A percentile compares a stretch with the other conserved stretches of the same genome.
phyloP scores from a whole-genome alignment of 2,797 vertebrate genomes.

The Neoniphon sammara region DNA sequence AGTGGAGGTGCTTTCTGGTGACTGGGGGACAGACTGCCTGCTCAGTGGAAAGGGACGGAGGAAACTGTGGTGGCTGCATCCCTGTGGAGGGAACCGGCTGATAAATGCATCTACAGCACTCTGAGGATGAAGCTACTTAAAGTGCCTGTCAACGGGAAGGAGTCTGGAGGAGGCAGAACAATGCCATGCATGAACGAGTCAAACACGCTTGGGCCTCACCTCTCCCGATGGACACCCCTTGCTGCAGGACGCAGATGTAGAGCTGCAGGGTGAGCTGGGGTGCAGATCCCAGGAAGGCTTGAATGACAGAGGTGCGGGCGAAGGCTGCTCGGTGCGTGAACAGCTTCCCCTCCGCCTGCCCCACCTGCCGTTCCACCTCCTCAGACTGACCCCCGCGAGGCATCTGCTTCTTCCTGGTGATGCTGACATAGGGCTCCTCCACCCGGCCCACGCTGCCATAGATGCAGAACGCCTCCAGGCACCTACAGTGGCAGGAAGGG shows the following conservation, averaged over 20 bases:
- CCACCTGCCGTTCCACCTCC: constrained; percentile 95
- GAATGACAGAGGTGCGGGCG: constrained; percentile 94
- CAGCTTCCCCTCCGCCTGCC: constrained; percentile 95
- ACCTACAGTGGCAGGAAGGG: constrained; percentile 81
- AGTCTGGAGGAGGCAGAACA: neutral
- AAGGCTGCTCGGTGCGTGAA: constrained; percentile 94
- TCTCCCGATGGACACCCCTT: constrained; percentile 86
- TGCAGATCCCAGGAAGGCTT: constrained; percentile 97
- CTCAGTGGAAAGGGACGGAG: neutral
- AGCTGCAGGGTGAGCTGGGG: constrained; percentile 97
- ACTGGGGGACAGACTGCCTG: constrained; percentile 1
- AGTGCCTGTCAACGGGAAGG: neutral
- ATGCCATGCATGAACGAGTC: neutral
- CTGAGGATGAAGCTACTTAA: neutral
- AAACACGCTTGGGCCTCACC: constrained; percentile 78
- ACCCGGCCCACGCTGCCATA: constrained; percentile 88
- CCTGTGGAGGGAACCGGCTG: neutral
- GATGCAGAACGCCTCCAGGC: constrained; percentile 94
- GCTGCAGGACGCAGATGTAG: constrained; percentile 93
- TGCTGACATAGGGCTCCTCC: constrained; percentile 98
- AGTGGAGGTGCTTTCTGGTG: constrained; percentile 23
- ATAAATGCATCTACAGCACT: neutral
- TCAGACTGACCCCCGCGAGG: constrained; percentile 88
- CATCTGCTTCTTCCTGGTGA: constrained; percentile 95
- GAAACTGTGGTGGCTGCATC: constrained; percentile 5